Conservation (phyloP, 2,888 invertebrate genomes). For the Agrotis exclamationis region DNA sequence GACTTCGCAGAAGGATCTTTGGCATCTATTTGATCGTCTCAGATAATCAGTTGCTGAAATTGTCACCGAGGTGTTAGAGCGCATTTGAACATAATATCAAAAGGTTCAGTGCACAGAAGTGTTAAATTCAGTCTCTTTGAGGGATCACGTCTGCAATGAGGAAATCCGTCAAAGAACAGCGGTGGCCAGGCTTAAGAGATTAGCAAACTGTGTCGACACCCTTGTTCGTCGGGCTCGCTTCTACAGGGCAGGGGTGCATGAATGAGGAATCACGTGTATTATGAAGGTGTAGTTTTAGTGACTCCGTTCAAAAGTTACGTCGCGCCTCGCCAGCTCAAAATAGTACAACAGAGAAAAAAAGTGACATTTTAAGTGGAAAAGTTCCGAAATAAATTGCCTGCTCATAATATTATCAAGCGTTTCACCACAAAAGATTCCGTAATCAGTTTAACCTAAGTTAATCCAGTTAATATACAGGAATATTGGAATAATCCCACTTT, state of each 20-base stretch:
- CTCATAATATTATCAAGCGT: neutral
- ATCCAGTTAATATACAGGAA: constrained; percentile 30
- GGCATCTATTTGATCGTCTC: neutral
- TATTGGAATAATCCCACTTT: constrained; percentile 33
- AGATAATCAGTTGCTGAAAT: neutral
- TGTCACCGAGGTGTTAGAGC: constrained; percentile 2
- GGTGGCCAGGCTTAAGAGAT: constrained; percentile 54
- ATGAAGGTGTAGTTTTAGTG: neutral
- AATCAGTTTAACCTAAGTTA: constrained; percentile 22
- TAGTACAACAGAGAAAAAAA: too few species aligned
- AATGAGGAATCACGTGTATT: constrained; percentile 35
- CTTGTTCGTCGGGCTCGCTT: constrained; percentile 35
- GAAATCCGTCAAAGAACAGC: constrained; percentile 58
- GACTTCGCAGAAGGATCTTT: neutral
- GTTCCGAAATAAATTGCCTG: neutral
- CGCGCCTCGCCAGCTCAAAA: neutral
- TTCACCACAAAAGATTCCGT: constrained; percentile 1
- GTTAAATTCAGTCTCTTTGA: constrained; percentile 56
- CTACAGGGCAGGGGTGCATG: constrained; percentile 1
- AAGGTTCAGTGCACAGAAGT: constrained; percentile 35
- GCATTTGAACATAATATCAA: constrained; percentile 38
- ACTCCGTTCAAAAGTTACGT: neutral
- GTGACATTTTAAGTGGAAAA: neutral
- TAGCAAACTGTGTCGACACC: constrained; percentile 57
- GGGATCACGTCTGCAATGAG: constrained; percentile 52